phyloP scores from a whole-genome alignment of 2,888 invertebrate species.

The Barypeithes pellucidus region DNA sequence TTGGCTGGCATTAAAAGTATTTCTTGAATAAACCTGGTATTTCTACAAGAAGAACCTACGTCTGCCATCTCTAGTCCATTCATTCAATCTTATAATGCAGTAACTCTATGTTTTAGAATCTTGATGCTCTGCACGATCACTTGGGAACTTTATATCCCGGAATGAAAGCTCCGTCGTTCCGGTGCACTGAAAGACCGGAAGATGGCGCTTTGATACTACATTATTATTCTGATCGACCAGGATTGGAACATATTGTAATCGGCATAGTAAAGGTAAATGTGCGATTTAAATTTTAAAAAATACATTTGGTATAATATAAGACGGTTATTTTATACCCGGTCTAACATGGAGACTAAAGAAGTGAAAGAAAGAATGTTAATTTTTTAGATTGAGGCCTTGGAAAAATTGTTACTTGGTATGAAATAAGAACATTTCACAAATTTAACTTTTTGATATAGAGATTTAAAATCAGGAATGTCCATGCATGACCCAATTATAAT shows the following conservation, averaged over 20 bases:
- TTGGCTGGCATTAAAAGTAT: no score
- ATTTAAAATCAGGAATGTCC: no score
- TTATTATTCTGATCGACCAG: constrained; percentile 96
- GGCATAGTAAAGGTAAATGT: constrained; percentile 95
- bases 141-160: constrained; percentile 95
- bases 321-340: no score
- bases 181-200: constrained; percentile 91
- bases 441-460: no score
- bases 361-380: no score
- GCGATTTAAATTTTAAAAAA: no score
- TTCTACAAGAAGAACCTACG: neutral
- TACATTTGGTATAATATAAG: constrained; percentile 36
- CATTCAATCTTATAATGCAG: constrained; percentile 22
- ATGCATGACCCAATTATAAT: no score
- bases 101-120: constrained; percentile 77
- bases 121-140: constrained; percentile 97
- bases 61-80: constrained; percentile 24
- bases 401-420: no score
- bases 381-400: no score
- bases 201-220: constrained; percentile 93
- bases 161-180: constrained; percentile 95
- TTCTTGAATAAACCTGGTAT: neutral
- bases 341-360: no score
- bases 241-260: constrained; percentile 95
- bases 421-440: no score